Evolutionary conservation across 2,797 vertebrate species (phyloP), one percentile per base, ranked within the genome.

Genomic region (Platalea minor): DNA sequence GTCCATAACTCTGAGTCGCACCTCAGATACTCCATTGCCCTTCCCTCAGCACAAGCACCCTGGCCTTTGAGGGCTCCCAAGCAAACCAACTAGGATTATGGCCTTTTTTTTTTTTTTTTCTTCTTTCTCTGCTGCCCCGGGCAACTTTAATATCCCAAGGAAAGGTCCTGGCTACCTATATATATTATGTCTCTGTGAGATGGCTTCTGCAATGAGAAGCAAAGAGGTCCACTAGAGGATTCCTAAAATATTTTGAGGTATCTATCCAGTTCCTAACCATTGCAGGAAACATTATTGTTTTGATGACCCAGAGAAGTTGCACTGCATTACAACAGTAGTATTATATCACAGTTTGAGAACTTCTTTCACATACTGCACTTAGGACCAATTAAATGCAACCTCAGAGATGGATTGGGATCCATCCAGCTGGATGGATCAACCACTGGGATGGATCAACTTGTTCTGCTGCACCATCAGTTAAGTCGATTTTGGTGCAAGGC

Each of bases 101-200:
- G 21, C 2, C n/a, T 59, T 23, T 9, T 9, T 26, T 41, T 17
- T 19, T 17, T 39, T 1, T 8, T 7, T 9, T 7, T 17, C 1
- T 17, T 20, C 9, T n/a, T 1, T 8, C 8, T 13, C 9, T 19
- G 1, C 45, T 46, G 7, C 31, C 16, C 7, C 24, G 8, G n/a
- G 18, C 33, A 73, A 23, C 37, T 63, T 46, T 24, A 21, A 35
- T 53, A 60, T 48, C 9, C 5, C 33, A 69, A 69, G 21, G 9
- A 5, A 61, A 51, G 37, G 12, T 29, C 46, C 46, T 83, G 65
- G 21, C 23, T 69, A 53, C 45, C 46, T 28, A 20, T 29, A 37
- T 28, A n/a, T 9, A 17, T 13, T 9, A 8, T 25, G 2, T 64
- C 17, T 72, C 33, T 41, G 17, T 43, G 35, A 81, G 26, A 29